A percentile compares a stretch with the other conserved stretches of the same genome.
These are phyloP conservation scores for pig (Sus scrofa) DNA, from an alignment of 2,113 vertebrate genomes.

Conservation along the genomic window DNA sequence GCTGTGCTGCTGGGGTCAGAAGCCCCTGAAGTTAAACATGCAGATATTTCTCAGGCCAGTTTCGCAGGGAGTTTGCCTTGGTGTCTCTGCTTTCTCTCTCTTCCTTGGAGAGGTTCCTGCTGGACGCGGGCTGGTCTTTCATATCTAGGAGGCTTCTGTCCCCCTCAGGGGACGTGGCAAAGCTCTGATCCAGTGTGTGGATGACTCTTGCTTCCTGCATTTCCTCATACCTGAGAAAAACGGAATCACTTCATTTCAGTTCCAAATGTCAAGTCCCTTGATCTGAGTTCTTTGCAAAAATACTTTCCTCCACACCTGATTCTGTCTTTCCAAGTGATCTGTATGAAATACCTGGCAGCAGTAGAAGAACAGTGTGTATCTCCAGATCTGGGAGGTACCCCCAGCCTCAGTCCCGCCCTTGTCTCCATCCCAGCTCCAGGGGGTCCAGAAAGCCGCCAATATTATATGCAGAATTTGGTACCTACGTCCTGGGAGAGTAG, in stretches of 20 bases:
- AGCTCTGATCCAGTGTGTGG: background rate
- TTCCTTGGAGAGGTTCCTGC: background rate
- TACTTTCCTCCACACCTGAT: background rate
- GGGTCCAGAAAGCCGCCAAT: background rate
- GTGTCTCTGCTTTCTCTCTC: background rate
- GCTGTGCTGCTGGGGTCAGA: background rate
- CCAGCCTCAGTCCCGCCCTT: no score
- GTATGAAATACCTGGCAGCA: background rate
- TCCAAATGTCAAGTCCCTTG: background rate
- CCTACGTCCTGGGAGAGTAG: background rate
- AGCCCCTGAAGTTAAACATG: background rate
- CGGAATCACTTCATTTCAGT: background rate
- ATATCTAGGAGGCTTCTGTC: background rate
- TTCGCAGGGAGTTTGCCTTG: background rate
- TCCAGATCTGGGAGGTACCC: background rate
- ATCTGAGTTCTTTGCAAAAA: background rate
- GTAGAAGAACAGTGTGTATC: background rate
- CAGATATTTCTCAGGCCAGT: background rate
- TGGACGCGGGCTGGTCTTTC: background rate
- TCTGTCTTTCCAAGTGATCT: background rate
- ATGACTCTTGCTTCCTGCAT: background rate
- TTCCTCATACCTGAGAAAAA: background rate
- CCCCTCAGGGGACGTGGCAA: background rate
- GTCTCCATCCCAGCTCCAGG: background rate
- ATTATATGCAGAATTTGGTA: background rate